Evolutionary conservation across 2,888 invertebrate species (phyloP), one percentile per base, ranked within the genome.

Genomic region (Chorisops tibialis): DNA sequence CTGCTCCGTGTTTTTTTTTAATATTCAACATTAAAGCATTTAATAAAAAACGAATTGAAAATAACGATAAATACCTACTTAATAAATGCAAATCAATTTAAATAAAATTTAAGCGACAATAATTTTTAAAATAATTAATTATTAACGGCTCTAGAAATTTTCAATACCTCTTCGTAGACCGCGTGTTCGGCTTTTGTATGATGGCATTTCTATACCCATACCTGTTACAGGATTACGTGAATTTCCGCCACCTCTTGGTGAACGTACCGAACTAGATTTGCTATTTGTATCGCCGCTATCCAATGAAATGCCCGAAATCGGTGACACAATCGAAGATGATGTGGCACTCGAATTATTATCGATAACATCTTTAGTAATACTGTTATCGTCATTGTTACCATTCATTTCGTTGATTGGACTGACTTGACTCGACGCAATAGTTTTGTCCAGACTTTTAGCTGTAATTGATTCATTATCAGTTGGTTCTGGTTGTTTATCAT

Each of bases 191-290:
- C 30, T 63, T 62, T 59, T 70, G 67, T 70, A 69, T 41, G 67
- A 69, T 64, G 70, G 69, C 22, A 64, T 68, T 59, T 68, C 70
- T 43, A 74, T 63, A 54, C 73, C 72, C 52, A 69, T 63, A 24
- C 72, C 71, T 22, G 71, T 73, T n/a, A 73, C 72, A 6, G 73
- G 71, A 70, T 73, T 75, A 16, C 73, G 72, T 52, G 69, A 47
- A 18, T 62, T 64, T 38, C 19, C n/a, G 18, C 61, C 63, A 38
- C 21, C 22, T 60, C 62, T 59, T 38, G 61, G 51, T 5, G 61
- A 61, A 30, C 50, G 50, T 24, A 50, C 5, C 6, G 7, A 38
- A 49, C 51, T 52, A 9, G 50, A 62, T 22, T 62, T 35, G 21
- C 50, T 50, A 14, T 43, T 48, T 19, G 30, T 47, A 38, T 41